Evolutionary conservation across 92 coral and sea anemone species (phyloP).

Genomic region (Phenganax stokvisi): DNA sequence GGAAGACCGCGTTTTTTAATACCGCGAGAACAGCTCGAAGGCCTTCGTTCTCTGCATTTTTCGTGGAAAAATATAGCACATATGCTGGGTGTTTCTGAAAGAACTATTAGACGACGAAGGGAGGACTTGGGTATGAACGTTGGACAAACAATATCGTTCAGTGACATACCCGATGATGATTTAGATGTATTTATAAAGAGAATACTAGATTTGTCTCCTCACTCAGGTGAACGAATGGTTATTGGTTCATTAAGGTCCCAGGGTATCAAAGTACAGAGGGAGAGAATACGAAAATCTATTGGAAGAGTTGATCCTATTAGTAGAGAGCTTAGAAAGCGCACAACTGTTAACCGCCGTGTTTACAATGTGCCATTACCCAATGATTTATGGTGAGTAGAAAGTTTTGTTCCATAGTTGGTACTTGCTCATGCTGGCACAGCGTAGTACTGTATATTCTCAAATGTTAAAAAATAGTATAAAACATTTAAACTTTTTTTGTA

Average conservation of each 20-base stretch:
- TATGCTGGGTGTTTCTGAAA: conserved; percentile 47
- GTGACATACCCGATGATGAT: conserved; percentile 54
- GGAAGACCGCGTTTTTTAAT: conserved; percentile 53
- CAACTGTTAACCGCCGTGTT: conserved; percentile 50
- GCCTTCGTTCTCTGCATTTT: conserved; percentile 45
- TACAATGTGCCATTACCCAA: conserved; percentile 59
- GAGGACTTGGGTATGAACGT: conserved; percentile 36
- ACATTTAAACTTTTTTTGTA: too few species aligned
- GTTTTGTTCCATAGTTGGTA: too few species aligned
- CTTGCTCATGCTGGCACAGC: too few species aligned
- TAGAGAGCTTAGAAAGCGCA: conserved; percentile 49
- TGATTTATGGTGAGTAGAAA: conserved; percentile 50
- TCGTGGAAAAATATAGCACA: conserved; percentile 42
- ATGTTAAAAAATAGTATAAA: too few species aligned
- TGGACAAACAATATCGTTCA: conserved; percentile 28
- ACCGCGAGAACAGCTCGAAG: conserved; percentile 45
- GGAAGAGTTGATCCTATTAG: conserved; percentile 57
- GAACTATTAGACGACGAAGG: conserved; percentile 35
- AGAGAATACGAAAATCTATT: conserved; percentile 50
- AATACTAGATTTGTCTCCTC: conserved; percentile 51
- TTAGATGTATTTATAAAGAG: conserved; percentile 48
- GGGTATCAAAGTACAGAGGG: conserved; percentile 57
- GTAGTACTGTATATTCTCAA: too few species aligned
- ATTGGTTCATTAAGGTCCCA: conserved; percentile 53
- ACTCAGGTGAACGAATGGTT: conserved; percentile 65